Base-by-base conservation (phyloP, 1,140 invertebrate genomes). In the Ceratosolen solmsi region DNA sequence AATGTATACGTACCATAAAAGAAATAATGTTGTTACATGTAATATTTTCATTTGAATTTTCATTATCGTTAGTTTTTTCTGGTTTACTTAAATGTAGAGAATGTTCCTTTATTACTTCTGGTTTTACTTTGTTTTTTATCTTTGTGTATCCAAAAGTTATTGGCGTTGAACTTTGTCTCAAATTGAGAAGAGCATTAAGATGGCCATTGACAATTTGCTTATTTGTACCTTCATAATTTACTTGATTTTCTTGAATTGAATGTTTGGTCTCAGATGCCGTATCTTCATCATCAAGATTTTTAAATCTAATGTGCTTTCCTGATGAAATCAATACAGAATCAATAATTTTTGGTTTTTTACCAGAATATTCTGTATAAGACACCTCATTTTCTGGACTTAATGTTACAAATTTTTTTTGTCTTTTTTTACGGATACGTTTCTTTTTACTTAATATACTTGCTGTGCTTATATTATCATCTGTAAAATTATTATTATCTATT, bases 301-400 rank as follows among this genome's bases (percentile, higher is more conserved):
- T 79, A 75, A 89, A 88, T 3, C 86, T 68, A 79, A 88, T 88
- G 76, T 88, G 86, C 49, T 87, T 89, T 11, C 82, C 84, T 46
- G 81, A 71, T 15, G 87, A 65, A 38, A 89, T 58, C 2, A 83
- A 27, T 49, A 51, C 36, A 15, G 84, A 82, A 77, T 87, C 51
- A 41, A 85, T 78, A 17, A 87, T 85, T 25, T 83, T 88, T 36
- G 85, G 85, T 63, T 89, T 88, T 56, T 80, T 79, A 13, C 68
- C 38, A 49, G 84, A 68, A 2, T 70, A 49, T 41, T 70, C 51
- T 7, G n/a, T 63, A 33, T 15, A 0, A 20, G 74, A 71, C 0
- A 11, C 65, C 2, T 80, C 82, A 76, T 27, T 80, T 46, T 56
- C 33, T 1, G 46, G 41, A 56, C 46, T 11, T 20, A 4, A 11